A percentile compares a stretch with the other conserved stretches of the same genome.
These are phyloP conservation scores for Ceratitis capitata DNA, from an alignment of 1,140 invertebrate genomes.

Conservation along the genomic window DNA sequence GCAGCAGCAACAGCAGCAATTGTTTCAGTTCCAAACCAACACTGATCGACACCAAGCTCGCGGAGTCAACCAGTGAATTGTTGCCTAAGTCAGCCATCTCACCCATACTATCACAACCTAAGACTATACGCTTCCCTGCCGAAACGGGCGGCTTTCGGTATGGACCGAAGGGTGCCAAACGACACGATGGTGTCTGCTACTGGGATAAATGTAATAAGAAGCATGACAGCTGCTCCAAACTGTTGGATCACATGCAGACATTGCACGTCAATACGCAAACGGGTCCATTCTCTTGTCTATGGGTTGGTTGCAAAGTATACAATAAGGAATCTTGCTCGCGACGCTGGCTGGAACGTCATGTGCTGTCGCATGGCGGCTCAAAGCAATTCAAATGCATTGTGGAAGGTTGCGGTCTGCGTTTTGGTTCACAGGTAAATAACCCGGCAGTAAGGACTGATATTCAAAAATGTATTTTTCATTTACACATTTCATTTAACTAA, in stretches of 20 bases:
- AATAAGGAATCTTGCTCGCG: conserved; percentile 89
- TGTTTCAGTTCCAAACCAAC: conserved; percentile 33
- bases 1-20: not conserved
- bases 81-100: conserved; percentile 67
- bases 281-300: conserved; percentile 87
- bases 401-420: conserved; percentile 89
- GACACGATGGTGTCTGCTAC: conserved; percentile 74
- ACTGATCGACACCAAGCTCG: conserved; percentile 53
- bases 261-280: conserved; percentile 87
- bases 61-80: conserved; percentile 48
- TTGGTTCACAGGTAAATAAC: conserved; percentile 87
- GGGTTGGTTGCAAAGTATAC: conserved; percentile 95
- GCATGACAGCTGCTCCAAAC: conserved; percentile 79
- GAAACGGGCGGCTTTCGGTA: conserved; percentile 59
- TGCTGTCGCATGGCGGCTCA: conserved; percentile 89
- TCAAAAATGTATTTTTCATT: not conserved
- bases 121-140: conserved; percentile 80
- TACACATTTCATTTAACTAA: not conserved
- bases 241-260: conserved; percentile 91
- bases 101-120: conserved; percentile 79
- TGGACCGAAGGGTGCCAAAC: conserved; percentile 55
- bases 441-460: conserved; percentile 17
- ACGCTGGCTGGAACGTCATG: conserved; percentile 92
- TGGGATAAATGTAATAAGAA: conserved; percentile 86
- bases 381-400: conserved; percentile 97